Evolutionary conservation across 1,140 invertebrate genomes (phyloP), one percentile per base, ranked within the genome.

Genomic region (Sminthurinus signatus): DNA sequence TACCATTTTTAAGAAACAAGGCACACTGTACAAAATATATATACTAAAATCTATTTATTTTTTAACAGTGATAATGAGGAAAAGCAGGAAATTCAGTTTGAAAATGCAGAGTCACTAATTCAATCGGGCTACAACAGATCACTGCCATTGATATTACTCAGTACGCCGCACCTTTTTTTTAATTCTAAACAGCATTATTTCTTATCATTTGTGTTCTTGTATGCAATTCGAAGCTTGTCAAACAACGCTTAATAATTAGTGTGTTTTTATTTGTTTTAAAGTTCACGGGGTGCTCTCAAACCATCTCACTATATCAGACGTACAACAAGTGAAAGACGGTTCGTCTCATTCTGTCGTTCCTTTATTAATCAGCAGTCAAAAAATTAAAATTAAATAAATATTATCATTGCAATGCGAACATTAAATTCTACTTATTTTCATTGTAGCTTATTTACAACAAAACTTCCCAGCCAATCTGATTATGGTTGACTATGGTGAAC

Each of bases 221-320:
- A n/a, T n/a, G n/a, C n/a, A n/a, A n/a, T n/a, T n/a, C n/a, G n/a
- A n/a, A n/a, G n/a, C n/a, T n/a, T n/a, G n/a, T n/a, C n/a, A n/a
- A n/a, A n/a, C n/a, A n/a, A n/a, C n/a, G n/a, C n/a, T n/a, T n/a
- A n/a, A n/a, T n/a, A n/a, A n/a, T n/a, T n/a, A n/a, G n/a, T n/a
- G n/a, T n/a, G n/a, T n/a, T n/a, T n/a, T n/a, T n/a, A n/a, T n/a
- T n/a, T n/a, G n/a, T n/a, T n/a, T n/a, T n/a, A n/a, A n/a, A n/a
- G n/a, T 60, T 28, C 63, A 65, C 31, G 57, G 55, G 10, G 56
- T 36, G 2, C 56, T 65, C 15, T 50, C 63, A 2, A 65, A 65
- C 31, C 29, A 23, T 42, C 28, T 50, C 15, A 65, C 63, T n/a
- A 8, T 8, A 10, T 5, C 42, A 8, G 63, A 65, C 23, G 63